These are phyloP conservation scores for Iguana delicatissima DNA, from an alignment of 2,797 vertebrate species.

Conservation along the genomic window DNA sequence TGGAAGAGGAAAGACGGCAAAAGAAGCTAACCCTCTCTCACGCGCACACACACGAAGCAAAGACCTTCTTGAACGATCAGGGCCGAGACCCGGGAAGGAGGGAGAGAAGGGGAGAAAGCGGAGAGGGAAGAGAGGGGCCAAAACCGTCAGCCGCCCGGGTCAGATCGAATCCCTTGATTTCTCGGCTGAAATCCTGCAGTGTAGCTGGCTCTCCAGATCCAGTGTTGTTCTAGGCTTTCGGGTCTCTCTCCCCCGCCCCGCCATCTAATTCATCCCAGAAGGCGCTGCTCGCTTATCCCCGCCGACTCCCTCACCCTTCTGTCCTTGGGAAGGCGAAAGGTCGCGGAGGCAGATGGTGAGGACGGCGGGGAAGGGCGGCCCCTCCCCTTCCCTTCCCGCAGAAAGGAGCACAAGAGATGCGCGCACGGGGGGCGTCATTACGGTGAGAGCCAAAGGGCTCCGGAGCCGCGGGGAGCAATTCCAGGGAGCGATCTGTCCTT, in stretches of 20 bases:
- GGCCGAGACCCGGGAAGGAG: not conserved
- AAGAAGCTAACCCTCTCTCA: not conserved
- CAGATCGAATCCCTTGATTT: too few species aligned
- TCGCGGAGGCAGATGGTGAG: slow-evolving; percentile 24
- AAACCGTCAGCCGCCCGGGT: too few species aligned
- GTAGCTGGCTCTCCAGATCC: too few species aligned
- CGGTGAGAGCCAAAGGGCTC: too few species aligned
- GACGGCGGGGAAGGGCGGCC: not conserved
- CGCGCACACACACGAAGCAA: not conserved
- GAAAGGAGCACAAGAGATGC: slow-evolving; percentile 5
- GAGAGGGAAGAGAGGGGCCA: not conserved
- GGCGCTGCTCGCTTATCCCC: not conserved
- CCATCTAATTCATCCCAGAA: not conserved
- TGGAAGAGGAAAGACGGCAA: too few species aligned
- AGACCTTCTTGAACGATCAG: not conserved
- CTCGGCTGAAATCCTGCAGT: too few species aligned
- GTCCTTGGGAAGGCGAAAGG: slow-evolving; percentile 47
- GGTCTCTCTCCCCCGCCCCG: too few species aligned
- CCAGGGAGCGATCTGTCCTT: too few species aligned
- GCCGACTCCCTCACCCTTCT: not conserved
- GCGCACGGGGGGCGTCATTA: not conserved
- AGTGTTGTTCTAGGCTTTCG: too few species aligned
- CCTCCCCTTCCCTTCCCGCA: slow-evolving; percentile 24
- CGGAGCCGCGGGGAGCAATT: too few species aligned
- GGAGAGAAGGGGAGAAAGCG: too few species aligned